These are phyloP conservation scores for Brachionus rotundiformis DNA, from an alignment of 1,140 invertebrate species.

Conservation along the genomic window DNA sequence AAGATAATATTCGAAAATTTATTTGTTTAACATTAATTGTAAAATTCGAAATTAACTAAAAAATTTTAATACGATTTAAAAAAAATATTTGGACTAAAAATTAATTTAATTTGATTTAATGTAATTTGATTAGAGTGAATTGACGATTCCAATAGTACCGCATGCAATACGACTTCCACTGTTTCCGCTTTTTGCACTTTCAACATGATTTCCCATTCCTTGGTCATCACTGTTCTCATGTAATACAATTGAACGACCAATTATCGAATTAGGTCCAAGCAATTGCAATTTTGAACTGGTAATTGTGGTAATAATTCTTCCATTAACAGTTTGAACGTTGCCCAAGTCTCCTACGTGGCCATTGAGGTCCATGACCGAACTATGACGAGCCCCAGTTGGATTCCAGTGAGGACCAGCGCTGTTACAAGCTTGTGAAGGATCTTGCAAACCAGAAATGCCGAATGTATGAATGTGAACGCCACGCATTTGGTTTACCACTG, in stretches of 20 bases:
- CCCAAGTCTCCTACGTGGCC: constrained; percentile 86
- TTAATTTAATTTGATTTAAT: no score
- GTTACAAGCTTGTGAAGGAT: constrained; percentile 70
- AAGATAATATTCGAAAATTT: background rate
- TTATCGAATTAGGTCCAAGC: constrained; percentile 74
- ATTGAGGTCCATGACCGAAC: constrained; percentile 70
- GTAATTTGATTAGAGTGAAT: background rate
- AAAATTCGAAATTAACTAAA: background rate
- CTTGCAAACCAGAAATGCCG: constrained; percentile 76
- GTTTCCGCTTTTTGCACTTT: constrained; percentile 66
- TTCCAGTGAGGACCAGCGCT: constrained; percentile 85
- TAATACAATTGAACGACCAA: constrained; percentile 77
- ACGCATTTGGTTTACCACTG: constrained; percentile 67
- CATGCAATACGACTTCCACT: constrained; percentile 66
- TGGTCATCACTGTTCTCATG: constrained; percentile 66
- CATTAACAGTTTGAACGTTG: constrained; percentile 76
- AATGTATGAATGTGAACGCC: constrained; percentile 97
- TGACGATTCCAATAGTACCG: constrained; percentile 62
- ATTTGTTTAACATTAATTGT: background rate
- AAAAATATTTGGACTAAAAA: constrained; percentile 35
- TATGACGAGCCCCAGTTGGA: constrained; percentile 80
- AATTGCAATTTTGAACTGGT: constrained; percentile 75
- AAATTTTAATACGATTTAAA: constrained; percentile 7
- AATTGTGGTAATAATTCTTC: constrained; percentile 76
- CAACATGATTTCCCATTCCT: constrained; percentile 64